Evolutionary conservation across 2,113 vertebrate species (phyloP), one percentile per base, ranked within the genome.

Genomic region (Prinia subflava): DNA sequence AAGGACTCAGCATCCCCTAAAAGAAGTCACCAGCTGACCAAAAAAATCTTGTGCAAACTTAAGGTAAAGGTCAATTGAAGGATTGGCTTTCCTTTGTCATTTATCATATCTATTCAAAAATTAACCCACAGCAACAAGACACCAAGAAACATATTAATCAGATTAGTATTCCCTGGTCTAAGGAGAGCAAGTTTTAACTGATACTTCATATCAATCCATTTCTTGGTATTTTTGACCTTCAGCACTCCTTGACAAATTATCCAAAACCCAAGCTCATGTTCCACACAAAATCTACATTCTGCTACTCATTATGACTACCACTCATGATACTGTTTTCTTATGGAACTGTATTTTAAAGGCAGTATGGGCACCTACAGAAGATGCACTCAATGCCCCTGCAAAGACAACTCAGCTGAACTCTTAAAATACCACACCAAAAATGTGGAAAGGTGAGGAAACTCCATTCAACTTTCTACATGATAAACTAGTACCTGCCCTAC

Each of bases 251-350:
- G n/a, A 19, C 28, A 71, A 71, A 49, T 22, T 3, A 71, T 5
- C 10, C 39, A 83, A 42, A 86, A 75, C 21, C 71, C 64, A 65
- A 82, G 37, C 5, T 18, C 3, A 0, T 0, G 0, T 80, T 56
- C 31, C 20, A 47, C 5, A 4, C 11, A 76, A 42, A 9, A 56
- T 11, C 28, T 22, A 0, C 15, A 39, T 73, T 59, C 44, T 18
- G 31, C 24, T 57, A 5, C 16, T 57, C 59, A 35, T 44, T 27
- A 46, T 31, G 20, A 57, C 47, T n/a, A 28, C 10, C 31, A 49
- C 24, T 37, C 17, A 28, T 0, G 7, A 69, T 4, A 10, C 4
- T 35, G 13, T 28, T 71, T 57, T n/a, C 62, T 70, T 23, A 27
- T 23, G 89, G 25, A 57, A 44, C 5, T 59, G 53, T 7, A 17